Conservation (phyloP, 2,888 invertebrate species). For the Cheilosia variabilis region DNA sequence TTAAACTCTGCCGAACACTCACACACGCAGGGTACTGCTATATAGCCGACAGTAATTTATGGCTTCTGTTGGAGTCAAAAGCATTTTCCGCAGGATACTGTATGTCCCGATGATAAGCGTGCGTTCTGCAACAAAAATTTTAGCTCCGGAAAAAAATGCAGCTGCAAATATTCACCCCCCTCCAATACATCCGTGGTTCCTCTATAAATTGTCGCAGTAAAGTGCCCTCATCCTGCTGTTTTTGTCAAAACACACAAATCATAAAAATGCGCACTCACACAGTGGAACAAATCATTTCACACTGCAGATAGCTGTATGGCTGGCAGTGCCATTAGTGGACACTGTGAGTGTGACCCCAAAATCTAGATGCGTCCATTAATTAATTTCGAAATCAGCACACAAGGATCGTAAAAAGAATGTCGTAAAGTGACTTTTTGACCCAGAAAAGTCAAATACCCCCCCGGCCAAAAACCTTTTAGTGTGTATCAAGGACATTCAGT, state of each 20-base stretch:
- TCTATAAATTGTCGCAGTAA: conserved; percentile 14
- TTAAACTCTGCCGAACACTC: conserved; percentile 14
- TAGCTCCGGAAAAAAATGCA: not conserved
- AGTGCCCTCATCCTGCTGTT: conserved; percentile 11
- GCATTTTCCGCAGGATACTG: conserved; percentile 28
- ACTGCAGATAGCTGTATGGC: not conserved
- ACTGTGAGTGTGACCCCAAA: conserved; percentile 16
- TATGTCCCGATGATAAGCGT: conserved; percentile 4
- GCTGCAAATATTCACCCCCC: not conserved
- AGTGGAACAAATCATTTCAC: not conserved
- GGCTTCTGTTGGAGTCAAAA: conserved; percentile 38
- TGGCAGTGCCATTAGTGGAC: not conserved
- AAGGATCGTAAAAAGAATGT: not conserved
- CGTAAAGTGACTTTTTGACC: conserved; percentile 25
- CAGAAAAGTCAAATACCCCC: not conserved
- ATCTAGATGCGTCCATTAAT: conserved; percentile 9
- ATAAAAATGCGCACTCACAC: conserved; percentile 10
- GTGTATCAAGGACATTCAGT: conserved; percentile 24
- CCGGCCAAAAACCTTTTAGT: not conserved
- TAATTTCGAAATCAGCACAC: conserved; percentile 27
- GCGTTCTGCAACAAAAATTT: not conserved
- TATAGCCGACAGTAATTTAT: conserved; percentile 34
- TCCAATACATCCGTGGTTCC: not conserved
- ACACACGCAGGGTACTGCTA: not conserved
- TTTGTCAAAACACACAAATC: conserved; percentile 19